Conservation (phyloP, 2,888 invertebrate genomes). For the Lycocerus yunnanus region DNA sequence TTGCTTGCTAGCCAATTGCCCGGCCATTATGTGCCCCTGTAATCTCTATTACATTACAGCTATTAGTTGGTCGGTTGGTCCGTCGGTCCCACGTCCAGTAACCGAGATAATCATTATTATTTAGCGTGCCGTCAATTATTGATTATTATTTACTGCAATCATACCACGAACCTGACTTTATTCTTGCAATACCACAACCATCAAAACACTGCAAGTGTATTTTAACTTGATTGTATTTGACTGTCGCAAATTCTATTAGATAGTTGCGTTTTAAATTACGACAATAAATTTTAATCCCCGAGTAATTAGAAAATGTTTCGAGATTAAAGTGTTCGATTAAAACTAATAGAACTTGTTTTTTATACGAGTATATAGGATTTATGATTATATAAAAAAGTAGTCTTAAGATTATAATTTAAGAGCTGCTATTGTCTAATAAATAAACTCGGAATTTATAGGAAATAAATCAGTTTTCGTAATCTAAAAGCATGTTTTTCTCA, state of each 20-base stretch:
- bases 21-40: slow-evolving; percentile 50
- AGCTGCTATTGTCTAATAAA: background rate
- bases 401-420: background rate
- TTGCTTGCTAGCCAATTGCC: slow-evolving; percentile 38
- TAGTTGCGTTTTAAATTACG: background rate
- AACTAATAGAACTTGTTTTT: slow-evolving; percentile 2
- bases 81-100: slow-evolving; percentile 48
- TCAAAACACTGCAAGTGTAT: background rate
- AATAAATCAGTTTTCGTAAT: background rate
- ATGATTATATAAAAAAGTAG: background rate
- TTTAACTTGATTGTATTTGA: background rate
- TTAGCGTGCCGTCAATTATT: slow-evolving; percentile 52
- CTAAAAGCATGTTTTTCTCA: background rate
- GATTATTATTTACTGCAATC: slow-evolving; percentile 54
- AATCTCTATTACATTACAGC: slow-evolving; percentile 52
- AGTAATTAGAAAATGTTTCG: background rate
- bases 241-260: background rate
- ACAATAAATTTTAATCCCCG: background rate
- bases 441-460: background rate
- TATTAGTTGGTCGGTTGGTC: slow-evolving; percentile 47
- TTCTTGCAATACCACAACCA: background rate
- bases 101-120: slow-evolving; percentile 53
- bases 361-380: background rate
- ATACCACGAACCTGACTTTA: slow-evolving; percentile 40
- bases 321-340: background rate